These are phyloP conservation scores for Popillia japonica DNA, from an alignment of 1,140 invertebrate species.

Conservation along the genomic window DNA sequence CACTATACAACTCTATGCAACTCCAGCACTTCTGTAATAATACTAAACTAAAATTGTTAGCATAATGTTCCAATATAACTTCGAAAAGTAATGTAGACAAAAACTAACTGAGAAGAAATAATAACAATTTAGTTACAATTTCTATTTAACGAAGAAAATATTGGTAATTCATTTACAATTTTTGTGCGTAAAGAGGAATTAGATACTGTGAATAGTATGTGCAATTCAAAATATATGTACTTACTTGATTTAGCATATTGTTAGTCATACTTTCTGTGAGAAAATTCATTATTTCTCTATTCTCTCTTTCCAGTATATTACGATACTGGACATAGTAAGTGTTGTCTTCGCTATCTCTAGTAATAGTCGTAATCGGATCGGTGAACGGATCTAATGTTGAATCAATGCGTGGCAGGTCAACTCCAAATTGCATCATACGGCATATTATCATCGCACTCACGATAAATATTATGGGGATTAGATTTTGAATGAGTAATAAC, in stretches of 20 bases:
- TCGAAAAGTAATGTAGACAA: no score
- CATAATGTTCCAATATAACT: no score
- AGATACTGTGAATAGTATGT: no score
- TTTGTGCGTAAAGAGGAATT: no score
- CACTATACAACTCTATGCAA: no score
- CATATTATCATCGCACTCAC: constrained; percentile 63
- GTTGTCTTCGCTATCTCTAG: neutral
- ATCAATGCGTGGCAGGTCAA: constrained; percentile 59
- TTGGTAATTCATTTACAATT: no score
- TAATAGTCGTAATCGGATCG: constrained; percentile 58
- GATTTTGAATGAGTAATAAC: constrained; percentile 65
- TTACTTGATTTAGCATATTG: neutral
- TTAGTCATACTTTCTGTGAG: neutral
- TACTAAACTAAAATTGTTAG: no score
- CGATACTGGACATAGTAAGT: neutral
- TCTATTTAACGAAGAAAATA: no score
- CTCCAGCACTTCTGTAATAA: no score
- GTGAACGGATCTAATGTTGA: constrained; percentile 53
- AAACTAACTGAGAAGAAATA: no score
- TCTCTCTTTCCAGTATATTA: constrained; percentile 9
- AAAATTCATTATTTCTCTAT: neutral
- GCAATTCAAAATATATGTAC: no score
- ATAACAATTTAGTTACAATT: no score
- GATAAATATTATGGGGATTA: constrained; percentile 69
- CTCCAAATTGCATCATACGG: constrained; percentile 57